Evolutionary conservation across 2,888 invertebrate species (phyloP).

Genomic region (Oithona nana): DNA sequence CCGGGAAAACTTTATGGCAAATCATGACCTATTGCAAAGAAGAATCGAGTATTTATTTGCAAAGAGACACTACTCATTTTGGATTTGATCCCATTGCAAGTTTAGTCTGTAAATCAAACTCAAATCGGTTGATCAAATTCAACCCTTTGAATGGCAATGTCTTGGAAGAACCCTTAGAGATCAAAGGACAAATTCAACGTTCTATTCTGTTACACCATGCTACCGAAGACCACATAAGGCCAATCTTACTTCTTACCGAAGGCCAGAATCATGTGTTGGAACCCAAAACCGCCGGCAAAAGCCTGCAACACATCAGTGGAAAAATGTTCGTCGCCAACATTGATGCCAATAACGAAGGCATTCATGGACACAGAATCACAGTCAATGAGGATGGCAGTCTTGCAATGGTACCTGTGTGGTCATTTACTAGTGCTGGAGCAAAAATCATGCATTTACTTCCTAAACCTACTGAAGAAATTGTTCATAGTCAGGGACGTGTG

Average conservation of each 20-base stretch:
- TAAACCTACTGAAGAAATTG: constrained; percentile 48
- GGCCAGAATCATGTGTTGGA: not conserved
- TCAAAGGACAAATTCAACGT: not conserved
- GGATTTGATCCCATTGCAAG: not conserved
- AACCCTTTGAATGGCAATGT: constrained; percentile 71
- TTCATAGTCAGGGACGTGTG: constrained; percentile 87
- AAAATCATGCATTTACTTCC: constrained; percentile 30
- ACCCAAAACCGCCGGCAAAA: not conserved
- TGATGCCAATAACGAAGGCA: not conserved
- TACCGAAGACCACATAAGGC: not conserved
- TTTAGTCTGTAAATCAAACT: not conserved
- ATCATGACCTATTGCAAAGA: constrained; percentile 31
- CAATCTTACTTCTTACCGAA: constrained; percentile 4
- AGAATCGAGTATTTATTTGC: not conserved
- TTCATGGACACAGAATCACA: constrained; percentile 5
- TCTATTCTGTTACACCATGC: constrained; percentile 4
- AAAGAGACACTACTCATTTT: not conserved
- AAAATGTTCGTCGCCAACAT: not conserved
- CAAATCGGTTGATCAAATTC: constrained; percentile 42
- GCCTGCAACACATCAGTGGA: not conserved
- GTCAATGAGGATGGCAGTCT: not conserved
- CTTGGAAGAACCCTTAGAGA: not conserved
- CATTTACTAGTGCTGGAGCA: constrained; percentile 29
- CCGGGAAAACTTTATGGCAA: constrained; percentile 56
- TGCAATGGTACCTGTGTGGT: not conserved